Base-by-base conservation (phyloP, 2,888 invertebrate genomes). In the Furcula furcula region DNA sequence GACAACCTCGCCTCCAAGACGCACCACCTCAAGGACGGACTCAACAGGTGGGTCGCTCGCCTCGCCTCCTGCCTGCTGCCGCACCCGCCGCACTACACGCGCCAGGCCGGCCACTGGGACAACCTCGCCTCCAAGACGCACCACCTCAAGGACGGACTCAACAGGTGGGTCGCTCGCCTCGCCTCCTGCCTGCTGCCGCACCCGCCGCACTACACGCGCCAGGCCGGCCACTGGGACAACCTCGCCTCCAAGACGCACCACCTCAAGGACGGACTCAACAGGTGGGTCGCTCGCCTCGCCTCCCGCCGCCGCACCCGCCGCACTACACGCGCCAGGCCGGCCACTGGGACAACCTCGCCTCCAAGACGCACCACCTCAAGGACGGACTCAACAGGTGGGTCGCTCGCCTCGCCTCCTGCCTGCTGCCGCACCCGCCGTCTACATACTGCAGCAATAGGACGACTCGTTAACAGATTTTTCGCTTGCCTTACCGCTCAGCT, bases 151-250 rank as follows among this genome's bases (percentile, higher is more conserved):
- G n/a, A n/a, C n/a, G n/a, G n/a, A n/a, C n/a, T n/a, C n/a, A n/a
- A n/a, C n/a, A n/a, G n/a, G n/a, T n/a, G n/a, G n/a, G n/a, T n/a
- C n/a, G n/a, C n/a, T n/a, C n/a, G n/a, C n/a, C n/a, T n/a, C n/a
- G n/a, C n/a, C n/a, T n/a, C n/a, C 91, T 99, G 30, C 84, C n/a
- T n/a, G n/a, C n/a, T 98, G 65, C 99, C 99, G 4, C 97, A 98
- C 90, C 98, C 99, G 34, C 95, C 97, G 7, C 98, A 98, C 75
- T 97, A 97, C 84, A 97, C 97, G 34, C 90, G 97, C 54, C 97
- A 98, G 46, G 98, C 98, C 13, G 98, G 98, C 3, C 97, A 98
- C 76, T 99, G 98, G 96, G 97, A 97, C 81, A 95, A 94, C 29
- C 85, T 97, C 43, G 95, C 95, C 22, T 94, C 95, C 20, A 91